Conservation (phyloP, 2,113 vertebrate species). For the Labeo catla region DNA sequence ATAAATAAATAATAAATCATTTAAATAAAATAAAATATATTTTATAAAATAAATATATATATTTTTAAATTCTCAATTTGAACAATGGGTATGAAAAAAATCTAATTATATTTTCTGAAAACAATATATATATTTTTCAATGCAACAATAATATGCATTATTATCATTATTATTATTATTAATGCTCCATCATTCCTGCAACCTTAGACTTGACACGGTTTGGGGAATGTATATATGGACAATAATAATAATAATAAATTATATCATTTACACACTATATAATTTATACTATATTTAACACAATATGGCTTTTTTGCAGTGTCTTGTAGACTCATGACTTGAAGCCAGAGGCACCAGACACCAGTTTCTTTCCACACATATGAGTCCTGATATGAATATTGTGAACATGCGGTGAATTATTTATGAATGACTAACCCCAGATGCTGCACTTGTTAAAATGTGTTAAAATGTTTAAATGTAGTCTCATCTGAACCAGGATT, state of each 20-base stretch:
- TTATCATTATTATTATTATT: background rate
- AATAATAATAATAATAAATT: background rate
- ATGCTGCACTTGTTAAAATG: slow-evolving; percentile 23
- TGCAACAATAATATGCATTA: background rate
- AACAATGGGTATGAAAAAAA: background rate
- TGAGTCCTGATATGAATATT: slow-evolving; percentile 22
- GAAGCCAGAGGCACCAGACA: background rate
- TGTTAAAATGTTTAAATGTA: slow-evolving; percentile 21
- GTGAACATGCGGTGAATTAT: slow-evolving; percentile 31
- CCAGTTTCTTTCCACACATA: slow-evolving; percentile 3
- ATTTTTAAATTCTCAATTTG: background rate
- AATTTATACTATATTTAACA: no score
- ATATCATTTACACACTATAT: background rate
- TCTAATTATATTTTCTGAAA: background rate
- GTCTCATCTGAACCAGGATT: background rate
- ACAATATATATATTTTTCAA: background rate
- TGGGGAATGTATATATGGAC: background rate
- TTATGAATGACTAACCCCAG: slow-evolving; percentile 38
- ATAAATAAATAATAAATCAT: background rate
- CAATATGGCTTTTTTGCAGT: background rate
- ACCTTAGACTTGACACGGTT: background rate
- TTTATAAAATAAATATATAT: background rate
- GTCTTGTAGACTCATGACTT: background rate
- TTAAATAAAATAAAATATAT: no score
- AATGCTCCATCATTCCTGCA: background rate